Conservation (phyloP, 2,888 invertebrate genomes). For the Cerastoderma edule region DNA sequence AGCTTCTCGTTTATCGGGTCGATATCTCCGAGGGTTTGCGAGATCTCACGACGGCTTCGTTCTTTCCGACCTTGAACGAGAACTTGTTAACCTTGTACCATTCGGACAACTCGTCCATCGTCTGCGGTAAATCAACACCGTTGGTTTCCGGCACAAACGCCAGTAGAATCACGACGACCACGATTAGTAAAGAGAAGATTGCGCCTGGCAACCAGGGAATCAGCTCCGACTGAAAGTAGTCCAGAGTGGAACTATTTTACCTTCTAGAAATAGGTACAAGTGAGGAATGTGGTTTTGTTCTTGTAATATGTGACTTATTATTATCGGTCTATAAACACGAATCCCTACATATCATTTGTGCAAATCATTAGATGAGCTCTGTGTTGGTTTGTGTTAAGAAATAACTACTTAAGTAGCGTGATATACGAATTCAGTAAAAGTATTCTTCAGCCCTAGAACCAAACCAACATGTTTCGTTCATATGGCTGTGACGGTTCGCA, state of each 20-base stretch:
- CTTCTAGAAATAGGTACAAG: background rate
- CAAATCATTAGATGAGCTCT: background rate
- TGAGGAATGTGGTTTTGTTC: background rate
- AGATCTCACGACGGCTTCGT: slow-evolving; percentile 13
- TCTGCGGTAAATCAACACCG: slow-evolving; percentile 59
- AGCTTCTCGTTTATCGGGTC: too few species aligned
- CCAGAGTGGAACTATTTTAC: background rate
- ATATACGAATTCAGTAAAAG: background rate
- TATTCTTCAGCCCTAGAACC: background rate
- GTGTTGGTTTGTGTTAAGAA: background rate
- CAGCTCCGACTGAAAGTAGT: slow-evolving; percentile 45
- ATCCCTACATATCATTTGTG: background rate
- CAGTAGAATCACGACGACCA: slow-evolving; percentile 37
- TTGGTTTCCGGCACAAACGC: slow-evolving; percentile 61
- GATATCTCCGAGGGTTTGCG: too few species aligned
- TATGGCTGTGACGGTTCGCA: background rate
- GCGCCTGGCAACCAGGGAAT: slow-evolving; percentile 58
- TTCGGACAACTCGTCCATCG: slow-evolving; percentile 51
- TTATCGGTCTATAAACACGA: background rate
- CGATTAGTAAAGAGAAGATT: slow-evolving; percentile 47
- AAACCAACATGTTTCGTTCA: background rate
- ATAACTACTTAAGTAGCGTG: background rate
- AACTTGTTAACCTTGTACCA: slow-evolving; percentile 58
- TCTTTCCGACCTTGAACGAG: slow-evolving; percentile 32
- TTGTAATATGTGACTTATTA: background rate